These are phyloP conservation scores for Bungarus multicinctus DNA, from an alignment of 2,113 vertebrate genomes.

Conservation along the genomic window DNA sequence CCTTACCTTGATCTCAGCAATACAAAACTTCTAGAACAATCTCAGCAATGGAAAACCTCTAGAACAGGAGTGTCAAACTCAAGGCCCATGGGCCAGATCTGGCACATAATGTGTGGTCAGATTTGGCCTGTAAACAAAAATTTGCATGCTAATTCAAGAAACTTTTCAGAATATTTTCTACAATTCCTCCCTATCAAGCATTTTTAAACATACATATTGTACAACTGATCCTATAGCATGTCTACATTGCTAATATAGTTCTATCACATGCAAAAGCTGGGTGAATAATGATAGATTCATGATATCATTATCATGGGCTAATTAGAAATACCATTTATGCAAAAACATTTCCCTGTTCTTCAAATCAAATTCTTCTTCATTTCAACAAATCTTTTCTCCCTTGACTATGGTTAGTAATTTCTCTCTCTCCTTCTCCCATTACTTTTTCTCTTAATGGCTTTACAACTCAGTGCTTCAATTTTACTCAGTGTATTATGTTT, in stretches of 20 bases:
- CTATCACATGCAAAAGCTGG: background rate
- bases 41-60: too few species aligned
- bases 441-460: constrained; percentile 27
- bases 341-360: constrained; percentile 3
- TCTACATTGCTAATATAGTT: background rate
- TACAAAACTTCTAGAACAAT: background rate
- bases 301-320: constrained; percentile 18
- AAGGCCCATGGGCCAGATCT: too few species aligned
- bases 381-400: constrained; percentile 19
- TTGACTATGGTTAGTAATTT: constrained; percentile 15
- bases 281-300: background rate
- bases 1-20: background rate
- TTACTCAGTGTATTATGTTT: constrained; percentile 6
- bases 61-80: too few species aligned
- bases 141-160: background rate
- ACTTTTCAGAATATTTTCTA: background rate
- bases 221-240: background rate
- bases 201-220: background rate
- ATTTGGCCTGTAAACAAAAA: background rate
- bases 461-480: constrained; percentile 22
- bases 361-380: background rate
- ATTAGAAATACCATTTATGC: constrained; percentile 27
- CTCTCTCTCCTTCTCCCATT: background rate
- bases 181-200: background rate
- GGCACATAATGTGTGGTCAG: too few species aligned